Evolutionary conservation across 2,113 vertebrate species (phyloP), one percentile per base, ranked within the genome.

Genomic region (Pelobates fuscus): DNA sequence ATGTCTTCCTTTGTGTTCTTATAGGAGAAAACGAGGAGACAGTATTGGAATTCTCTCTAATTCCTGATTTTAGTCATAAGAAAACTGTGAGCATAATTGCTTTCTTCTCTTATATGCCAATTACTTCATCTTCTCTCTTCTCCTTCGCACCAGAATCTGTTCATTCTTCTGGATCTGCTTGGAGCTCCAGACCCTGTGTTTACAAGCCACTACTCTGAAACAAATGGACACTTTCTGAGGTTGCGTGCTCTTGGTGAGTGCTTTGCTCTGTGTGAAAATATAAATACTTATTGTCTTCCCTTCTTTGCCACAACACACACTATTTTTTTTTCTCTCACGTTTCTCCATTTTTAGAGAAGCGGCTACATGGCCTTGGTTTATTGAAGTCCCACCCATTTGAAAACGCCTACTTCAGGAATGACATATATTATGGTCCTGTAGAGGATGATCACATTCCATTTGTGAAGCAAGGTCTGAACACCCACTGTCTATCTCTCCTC

Each of bases 401-500:
- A 76, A 88, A 90, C 78, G 87, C 84, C 4, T 94, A 96, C 80
- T 97, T 97, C 80, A 92, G 88, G 70, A 90, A 90, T 0, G 87
- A 93, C 14, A 82, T 93, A 2, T 89, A 92, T 57, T 86, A 90
- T 0, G 90, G 94, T 5, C 87, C 90, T 0, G 94, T 96, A 2
- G 93, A 95, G 74, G 95, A 96, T 0, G 95, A 96, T 76, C 95
- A 97, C 60, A 60, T 94, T 43, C 95, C 95, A 14, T 97, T 97
- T 84, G 89, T 97, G 23, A 89, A 87, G 55, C 84, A 79, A 87
- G 95, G 95, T 94, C 70, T 67, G 79, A 5, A 5, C 30, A 5
- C n/a, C 14, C n/a, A 10, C 2, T 7, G 46, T 15, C 4, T 0
- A 23, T 8, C 27, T 37, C 18, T 7, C n/a, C 23, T 18, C 20